Evolutionary conservation across 2,797 vertebrate species (phyloP).

Genomic region (Pogoniulus pusillus): DNA sequence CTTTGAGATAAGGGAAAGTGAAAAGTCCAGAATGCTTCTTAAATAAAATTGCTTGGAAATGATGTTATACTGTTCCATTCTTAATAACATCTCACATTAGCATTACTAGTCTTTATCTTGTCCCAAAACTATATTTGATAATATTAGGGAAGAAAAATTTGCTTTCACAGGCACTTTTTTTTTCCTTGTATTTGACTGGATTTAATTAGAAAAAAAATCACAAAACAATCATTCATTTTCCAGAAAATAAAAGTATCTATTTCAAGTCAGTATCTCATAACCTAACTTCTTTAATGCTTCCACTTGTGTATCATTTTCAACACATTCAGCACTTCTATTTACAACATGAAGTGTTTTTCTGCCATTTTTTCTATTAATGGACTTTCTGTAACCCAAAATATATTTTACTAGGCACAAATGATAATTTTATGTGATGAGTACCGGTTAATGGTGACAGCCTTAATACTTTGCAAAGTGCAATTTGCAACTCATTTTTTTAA

Average conservation of each 20-base stretch:
- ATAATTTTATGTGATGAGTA: slow-evolving; percentile 50
- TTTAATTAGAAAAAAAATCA: background rate
- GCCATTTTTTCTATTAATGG: slow-evolving; percentile 7
- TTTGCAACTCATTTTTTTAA: slow-evolving; percentile 65
- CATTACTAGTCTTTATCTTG: background rate
- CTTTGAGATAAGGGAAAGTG: background rate
- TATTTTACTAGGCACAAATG: slow-evolving; percentile 49
- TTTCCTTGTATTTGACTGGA: background rate
- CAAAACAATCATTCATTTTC: slow-evolving; percentile 21
- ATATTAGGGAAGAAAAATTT: background rate
- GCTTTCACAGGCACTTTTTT: background rate
- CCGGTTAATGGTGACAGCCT: no score
- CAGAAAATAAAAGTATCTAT: background rate
- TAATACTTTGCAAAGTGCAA: slow-evolving; percentile 48
- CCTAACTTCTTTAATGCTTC: background rate
- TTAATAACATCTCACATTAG: background rate
- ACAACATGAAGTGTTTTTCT: slow-evolving; percentile 32
- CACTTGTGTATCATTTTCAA: background rate
- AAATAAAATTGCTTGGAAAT: slow-evolving; percentile 4
- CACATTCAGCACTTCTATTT: slow-evolving; percentile 30
- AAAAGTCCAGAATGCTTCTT: slow-evolving; percentile 1
- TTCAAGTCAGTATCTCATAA: slow-evolving; percentile 16
- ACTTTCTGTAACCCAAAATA: slow-evolving; percentile 40
- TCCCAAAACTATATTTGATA: background rate
- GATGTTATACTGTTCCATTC: background rate